Base-by-base conservation (phyloP, 2,797 vertebrate species). In the Enteromius thamalakanensis region DNA sequence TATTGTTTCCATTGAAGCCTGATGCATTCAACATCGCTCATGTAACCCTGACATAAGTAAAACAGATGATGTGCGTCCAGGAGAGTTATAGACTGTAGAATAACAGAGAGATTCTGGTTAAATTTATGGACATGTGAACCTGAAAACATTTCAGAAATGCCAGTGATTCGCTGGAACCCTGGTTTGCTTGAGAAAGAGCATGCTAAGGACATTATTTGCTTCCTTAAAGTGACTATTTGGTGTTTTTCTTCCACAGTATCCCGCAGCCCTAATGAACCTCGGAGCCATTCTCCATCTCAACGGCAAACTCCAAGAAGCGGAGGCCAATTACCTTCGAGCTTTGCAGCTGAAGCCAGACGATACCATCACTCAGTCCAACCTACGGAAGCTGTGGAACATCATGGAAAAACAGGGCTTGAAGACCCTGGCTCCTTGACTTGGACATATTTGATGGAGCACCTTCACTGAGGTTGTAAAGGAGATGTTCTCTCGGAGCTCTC, bases 301-400 rank as follows among this genome's bases (percentile, higher is more conserved):
- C 1, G 98, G 98, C 55, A 97, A 97, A 83, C 95, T 99, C 67
- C 95, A 94, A 89, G 95, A 97, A 84, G 98, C 98, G 0, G 98
- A 99, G 92, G 93, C 96, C 91, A 99, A 99, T 94, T 99, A 99
- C 93, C 96, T 99, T 87, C 93, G 94, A 89, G 98, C 98, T 14
- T 96, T 99, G 84, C 96, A 95, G 84, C 96, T 99, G 89, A 99
- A 99, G 87, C 98, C 98, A 0, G 97, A 99, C 47, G 98, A 99
- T 87, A 90, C 94, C 90, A 99, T 99, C 93, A 99, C 98, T 11
- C 98, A 98, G 91, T 99, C 98, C 81, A 99, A 99, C 90, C 93
- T 99, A 87, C 98, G 97, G 75, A 99, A 99, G 91, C 93, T 99
- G 75, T 98, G 97, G 98, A 99, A 99, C 93, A 99, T 99, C 92